A percentile compares a stretch with the other conserved stretches of the same genome.
phyloP scores from a whole-genome alignment of 2,888 invertebrate species.

The Muschampia plurimacula region DNA sequence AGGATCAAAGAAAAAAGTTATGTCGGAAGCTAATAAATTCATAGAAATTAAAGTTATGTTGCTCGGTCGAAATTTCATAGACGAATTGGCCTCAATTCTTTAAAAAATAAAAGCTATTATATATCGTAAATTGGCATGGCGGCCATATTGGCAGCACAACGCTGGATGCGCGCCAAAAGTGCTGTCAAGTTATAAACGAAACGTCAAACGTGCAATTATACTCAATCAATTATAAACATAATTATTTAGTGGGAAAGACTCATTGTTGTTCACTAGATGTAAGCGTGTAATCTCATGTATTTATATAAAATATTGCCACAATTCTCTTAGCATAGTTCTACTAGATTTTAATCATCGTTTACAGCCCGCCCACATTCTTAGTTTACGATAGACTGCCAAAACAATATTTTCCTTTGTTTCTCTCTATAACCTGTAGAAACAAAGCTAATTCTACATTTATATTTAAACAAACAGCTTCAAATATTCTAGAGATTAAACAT shows the following conservation, averaged over 20 bases:
- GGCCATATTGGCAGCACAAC: constrained; percentile 41
- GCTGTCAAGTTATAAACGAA: constrained; percentile 46
- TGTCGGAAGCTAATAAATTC: neutral
- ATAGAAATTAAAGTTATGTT: constrained; percentile 7
- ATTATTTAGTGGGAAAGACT: constrained; percentile 22
- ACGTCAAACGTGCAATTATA: constrained; percentile 43
- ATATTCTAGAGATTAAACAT: too few species aligned
- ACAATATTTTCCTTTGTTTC: neutral
- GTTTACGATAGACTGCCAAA: constrained; percentile 23
- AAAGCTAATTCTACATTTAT: too few species aligned
- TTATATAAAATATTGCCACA: constrained; percentile 6
- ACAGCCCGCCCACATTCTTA: constrained; percentile 24
- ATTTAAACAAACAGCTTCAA: too few species aligned
- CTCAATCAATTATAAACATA: constrained; percentile 48
- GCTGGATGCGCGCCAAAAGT: constrained; percentile 56
- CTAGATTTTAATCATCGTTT: constrained; percentile 30
- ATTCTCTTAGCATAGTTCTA: constrained; percentile 18
- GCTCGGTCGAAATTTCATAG: constrained; percentile 25
- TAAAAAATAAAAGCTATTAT: constrained; percentile 48
- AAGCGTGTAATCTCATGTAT: constrained; percentile 17
- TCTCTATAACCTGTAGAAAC: neutral
- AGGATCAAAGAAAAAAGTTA: constrained; percentile 13
- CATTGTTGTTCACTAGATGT: constrained; percentile 30
- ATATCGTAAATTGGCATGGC: constrained; percentile 54
- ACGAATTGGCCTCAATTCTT: constrained; percentile 51